Evolutionary conservation across 2,113 vertebrate genomes (phyloP).

Genomic region (Xiphias gladius): DNA sequence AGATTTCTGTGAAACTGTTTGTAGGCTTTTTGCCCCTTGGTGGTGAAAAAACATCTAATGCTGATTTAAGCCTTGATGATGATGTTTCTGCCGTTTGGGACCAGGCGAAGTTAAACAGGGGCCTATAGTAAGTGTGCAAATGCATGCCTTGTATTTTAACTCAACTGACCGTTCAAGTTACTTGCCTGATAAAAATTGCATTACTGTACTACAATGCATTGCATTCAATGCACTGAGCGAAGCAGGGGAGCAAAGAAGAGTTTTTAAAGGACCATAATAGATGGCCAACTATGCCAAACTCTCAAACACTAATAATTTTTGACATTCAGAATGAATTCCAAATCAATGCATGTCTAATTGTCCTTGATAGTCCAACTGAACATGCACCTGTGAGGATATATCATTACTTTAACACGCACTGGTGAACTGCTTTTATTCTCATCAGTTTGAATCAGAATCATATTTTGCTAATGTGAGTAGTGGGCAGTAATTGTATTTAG

Average conservation of each 20-base stretch:
- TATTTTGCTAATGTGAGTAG: not conserved
- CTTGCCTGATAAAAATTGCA: not conserved
- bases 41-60: not conserved
- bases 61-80: not conserved
- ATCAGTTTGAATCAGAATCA: not conserved
- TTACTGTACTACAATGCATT: not conserved
- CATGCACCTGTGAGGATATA: not conserved
- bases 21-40: not conserved
- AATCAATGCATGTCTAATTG: not conserved
- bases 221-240: not conserved
- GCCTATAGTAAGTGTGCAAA: not conserved
- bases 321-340: not conserved
- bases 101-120: not conserved
- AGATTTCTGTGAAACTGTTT: not conserved
- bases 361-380: constrained; percentile 5
- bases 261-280: not conserved
- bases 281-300: not conserved
- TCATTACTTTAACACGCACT: not conserved
- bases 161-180: not conserved
- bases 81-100: not conserved
- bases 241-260: not conserved
- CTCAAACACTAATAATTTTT: not conserved
- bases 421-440: not conserved
- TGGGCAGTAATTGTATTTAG: not conserved
- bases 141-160: not conserved